These are phyloP conservation scores for Montifringilla adamsi DNA, from an alignment of 2,113 vertebrate species.

Conservation along the genomic window DNA sequence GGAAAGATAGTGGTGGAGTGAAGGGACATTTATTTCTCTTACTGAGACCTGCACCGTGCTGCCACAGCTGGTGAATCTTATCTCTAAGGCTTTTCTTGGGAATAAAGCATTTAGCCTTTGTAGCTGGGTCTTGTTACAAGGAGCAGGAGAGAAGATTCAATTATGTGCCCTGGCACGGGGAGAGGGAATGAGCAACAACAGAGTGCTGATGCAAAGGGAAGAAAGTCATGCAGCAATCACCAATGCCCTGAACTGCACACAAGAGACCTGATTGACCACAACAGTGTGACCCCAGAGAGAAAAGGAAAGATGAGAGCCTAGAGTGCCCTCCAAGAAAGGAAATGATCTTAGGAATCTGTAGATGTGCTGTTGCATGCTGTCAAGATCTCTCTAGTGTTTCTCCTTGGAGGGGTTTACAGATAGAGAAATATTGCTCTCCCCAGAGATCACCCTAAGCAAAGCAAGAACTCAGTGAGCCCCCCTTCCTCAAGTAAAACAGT, in stretches of 20 bases:
- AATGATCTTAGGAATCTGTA: neutral
- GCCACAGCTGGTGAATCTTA: conserved; percentile 63
- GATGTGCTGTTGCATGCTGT: neutral
- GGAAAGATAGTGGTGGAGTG: conserved; percentile 42
- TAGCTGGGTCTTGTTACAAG: conserved; percentile 45
- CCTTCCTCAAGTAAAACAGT: neutral
- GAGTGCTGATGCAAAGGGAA: neutral
- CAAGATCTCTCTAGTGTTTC: neutral
- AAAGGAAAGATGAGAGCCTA: neutral
- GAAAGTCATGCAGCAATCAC: neutral
- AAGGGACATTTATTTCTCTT: conserved; percentile 67
- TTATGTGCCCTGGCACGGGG: neutral
- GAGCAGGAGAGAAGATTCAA: conserved; percentile 51
- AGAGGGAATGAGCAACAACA: neutral
- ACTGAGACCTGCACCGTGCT: neutral
- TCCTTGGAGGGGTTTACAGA: neutral
- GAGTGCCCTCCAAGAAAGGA: neutral
- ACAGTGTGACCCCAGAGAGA: neutral
- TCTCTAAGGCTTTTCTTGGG: conserved; percentile 59
- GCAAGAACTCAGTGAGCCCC: neutral
- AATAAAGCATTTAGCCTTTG: conserved; percentile 70
- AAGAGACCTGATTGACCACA: neutral
- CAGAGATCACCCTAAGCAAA: neutral
- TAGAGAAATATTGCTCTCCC: neutral
- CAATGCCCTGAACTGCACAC: neutral